Evolutionary conservation across 1,140 invertebrate genomes (phyloP).

Genomic region (Halesus radiatus): DNA sequence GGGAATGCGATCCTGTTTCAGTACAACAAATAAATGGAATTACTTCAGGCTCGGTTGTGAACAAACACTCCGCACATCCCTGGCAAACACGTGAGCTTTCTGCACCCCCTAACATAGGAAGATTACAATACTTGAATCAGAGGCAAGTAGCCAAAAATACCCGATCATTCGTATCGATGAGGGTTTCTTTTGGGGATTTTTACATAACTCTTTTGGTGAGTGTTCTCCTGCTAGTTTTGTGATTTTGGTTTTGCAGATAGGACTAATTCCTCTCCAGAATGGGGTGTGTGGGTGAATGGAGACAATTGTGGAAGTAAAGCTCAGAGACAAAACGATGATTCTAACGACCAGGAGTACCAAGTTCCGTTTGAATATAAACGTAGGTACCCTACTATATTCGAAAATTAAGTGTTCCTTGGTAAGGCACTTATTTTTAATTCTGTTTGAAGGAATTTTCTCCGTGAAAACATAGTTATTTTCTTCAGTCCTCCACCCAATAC

Average conservation of each 20-base stretch:
- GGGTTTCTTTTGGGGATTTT: background rate
- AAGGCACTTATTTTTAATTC: too few species aligned
- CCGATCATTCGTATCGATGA: too few species aligned
- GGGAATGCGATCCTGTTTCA: slow-evolving; percentile 30
- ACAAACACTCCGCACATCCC: slow-evolving; percentile 46
- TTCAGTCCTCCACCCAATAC: too few species aligned
- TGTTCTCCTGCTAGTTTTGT: background rate
- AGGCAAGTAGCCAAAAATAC: too few species aligned
- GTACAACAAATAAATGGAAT: slow-evolving; percentile 47
- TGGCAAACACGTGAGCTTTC: slow-evolving; percentile 31
- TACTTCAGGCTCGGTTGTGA: slow-evolving; percentile 44
- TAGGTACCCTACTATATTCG: too few species aligned
- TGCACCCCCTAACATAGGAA: background rate
- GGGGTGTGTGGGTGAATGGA: background rate
- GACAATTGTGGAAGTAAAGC: slow-evolving; percentile 13
- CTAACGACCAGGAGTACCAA: background rate
- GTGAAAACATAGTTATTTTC: too few species aligned
- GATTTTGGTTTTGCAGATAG: background rate
- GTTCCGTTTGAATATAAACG: too few species aligned
- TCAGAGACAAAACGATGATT: slow-evolving; percentile 11
- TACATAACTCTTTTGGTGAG: background rate
- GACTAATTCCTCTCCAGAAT: slow-evolving; percentile 30
- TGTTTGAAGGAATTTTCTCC: too few species aligned
- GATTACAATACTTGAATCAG: too few species aligned
- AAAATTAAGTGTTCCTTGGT: too few species aligned